Evolutionary conservation across 2,113 vertebrate genomes (phyloP), one percentile per base, ranked within the genome.

Genomic region (Vimba vimba): DNA sequence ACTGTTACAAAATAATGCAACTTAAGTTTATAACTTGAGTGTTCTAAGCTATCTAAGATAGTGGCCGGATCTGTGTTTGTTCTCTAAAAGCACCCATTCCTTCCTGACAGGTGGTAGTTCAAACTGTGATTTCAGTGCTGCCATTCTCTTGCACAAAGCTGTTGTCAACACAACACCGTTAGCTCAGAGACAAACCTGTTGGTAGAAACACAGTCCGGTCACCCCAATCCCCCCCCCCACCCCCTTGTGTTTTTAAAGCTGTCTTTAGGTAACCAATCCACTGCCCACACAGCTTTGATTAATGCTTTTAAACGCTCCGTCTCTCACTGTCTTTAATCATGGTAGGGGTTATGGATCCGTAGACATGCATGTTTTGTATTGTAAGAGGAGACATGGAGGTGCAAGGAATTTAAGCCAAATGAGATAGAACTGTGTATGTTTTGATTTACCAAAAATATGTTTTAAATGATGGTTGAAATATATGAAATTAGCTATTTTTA

Each of bases 71-170:
- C 60, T 85, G 62, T 84, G 66, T 89, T 87, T 89, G 88, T 87
- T 90, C 80, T 83, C 39, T 76, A 69, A 76, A 89, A 86, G 82
- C 78, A 79, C 77, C 82, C 86, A 88, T 91, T 89, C 88, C 78
- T 87, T 86, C 79, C 83, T 86, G 86, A 87, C 89, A 90, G 89
- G 86, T 89, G 86, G 76, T 87, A 89, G 83, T 87, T 88, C 85
- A 88, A 88, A 85, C 81, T 85, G 78, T 52, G 79, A 82, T 85
- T 85, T 85, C 85, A 88, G 87, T 83, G 82, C 87, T 86, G 82
- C 79, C 77, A 85, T 59, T 82, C 78, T 88, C 84, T 85, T 68
- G 76, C 73, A 86, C 69, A 89, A 77, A 78, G 57, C 85, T 88
- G 78, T 89, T 89, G 88, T 91, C 89, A 90, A 86, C 90, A 88